Conservation (phyloP, 2,888 invertebrate species). For the Chromoteleia sp. region DNA sequence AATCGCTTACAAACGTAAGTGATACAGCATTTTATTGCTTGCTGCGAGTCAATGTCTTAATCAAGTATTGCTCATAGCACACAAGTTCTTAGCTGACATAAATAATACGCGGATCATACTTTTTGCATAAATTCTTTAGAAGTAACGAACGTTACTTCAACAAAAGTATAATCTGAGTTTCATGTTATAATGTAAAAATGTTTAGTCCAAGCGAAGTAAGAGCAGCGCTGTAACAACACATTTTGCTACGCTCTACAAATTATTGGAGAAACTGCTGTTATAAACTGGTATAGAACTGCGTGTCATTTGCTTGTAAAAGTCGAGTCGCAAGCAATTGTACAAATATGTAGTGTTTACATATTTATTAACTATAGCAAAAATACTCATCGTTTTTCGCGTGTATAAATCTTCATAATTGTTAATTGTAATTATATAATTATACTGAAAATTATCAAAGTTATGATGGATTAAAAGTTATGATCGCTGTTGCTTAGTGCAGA, state of each 20-base stretch:
- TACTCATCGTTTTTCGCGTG: no score
- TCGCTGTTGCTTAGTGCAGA: no score
- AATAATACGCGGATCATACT: background rate
- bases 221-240: slow-evolving; percentile 79
- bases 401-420: no score
- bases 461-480: no score
- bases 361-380: slow-evolving; percentile 32
- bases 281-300: slow-evolving; percentile 52
- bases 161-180: slow-evolving; percentile 35
- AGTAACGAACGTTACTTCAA: slow-evolving; percentile 14
- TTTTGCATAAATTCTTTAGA: background rate
- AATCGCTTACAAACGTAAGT: no score
- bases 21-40: no score
- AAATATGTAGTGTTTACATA: slow-evolving; percentile 46
- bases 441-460: no score
- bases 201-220: slow-evolving; percentile 54
- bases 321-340: slow-evolving; percentile 47
- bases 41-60: no score
- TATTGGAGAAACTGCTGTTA: slow-evolving; percentile 78
- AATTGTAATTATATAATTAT: no score
- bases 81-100: background rate
- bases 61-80: no score
- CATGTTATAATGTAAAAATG: slow-evolving; percentile 50
- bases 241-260: slow-evolving; percentile 82
- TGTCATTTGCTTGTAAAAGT: slow-evolving; percentile 67